A percentile compares a stretch with the other conserved stretches of the same genome.
These are phyloP conservation scores for Pelosia muscerda DNA, from an alignment of 2,888 invertebrate genomes.

Conservation along the genomic window DNA sequence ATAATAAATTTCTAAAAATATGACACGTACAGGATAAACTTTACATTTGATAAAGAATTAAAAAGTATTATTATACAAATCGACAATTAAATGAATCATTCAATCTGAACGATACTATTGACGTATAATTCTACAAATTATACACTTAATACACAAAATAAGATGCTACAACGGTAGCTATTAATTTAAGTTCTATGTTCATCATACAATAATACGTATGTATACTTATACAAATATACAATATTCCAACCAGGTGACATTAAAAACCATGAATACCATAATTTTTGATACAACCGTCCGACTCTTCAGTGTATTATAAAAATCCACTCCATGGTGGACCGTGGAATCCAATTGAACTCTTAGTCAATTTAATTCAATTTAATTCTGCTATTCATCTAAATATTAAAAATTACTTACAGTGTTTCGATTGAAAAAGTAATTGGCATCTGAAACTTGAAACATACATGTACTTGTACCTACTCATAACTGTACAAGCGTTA, in stretches of 20 bases:
- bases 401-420: no score
- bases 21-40: not conserved
- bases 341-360: no score
- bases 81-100: not conserved
- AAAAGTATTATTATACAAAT: not conserved
- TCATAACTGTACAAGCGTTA: no score
- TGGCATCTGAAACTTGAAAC: no score
- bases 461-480: no score
- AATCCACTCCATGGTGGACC: not conserved
- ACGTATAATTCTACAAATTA: not conserved
- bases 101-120: not conserved
- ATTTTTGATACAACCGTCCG: not conserved
- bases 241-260: slow-evolving; percentile 13
- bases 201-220: not conserved
- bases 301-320: not conserved
- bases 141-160: not conserved
- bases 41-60: not conserved
- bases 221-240: not conserved
- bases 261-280: not conserved
- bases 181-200: not conserved
- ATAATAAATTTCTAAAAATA: slow-evolving; percentile 2
- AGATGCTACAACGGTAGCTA: not conserved
- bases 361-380: no score
- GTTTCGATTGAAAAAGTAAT: no score
- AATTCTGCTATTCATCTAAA: no score